Conservation (phyloP, 2,888 invertebrate species). For the Meiosimyza platycephala region DNA sequence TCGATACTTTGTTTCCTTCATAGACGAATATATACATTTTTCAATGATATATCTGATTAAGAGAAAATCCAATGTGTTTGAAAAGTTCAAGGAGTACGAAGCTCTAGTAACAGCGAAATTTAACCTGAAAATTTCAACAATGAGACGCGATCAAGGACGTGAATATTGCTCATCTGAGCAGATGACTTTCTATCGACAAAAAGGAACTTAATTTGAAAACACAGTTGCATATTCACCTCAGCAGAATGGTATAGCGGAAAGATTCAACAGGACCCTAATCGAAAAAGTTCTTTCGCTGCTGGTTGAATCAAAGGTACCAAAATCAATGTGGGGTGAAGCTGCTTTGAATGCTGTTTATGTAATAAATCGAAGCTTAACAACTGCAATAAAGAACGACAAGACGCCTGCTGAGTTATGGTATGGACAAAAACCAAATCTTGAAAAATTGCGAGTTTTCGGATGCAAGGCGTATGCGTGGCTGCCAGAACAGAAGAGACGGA, state of each 20-base stretch:
- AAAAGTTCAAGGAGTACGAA: conserved; percentile 10
- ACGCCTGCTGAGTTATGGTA: conserved; percentile 31
- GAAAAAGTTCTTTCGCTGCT: conserved; percentile 27
- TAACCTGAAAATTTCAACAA: conserved; percentile 20
- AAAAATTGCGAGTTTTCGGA: conserved; percentile 31
- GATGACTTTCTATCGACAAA: not conserved
- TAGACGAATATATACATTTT: conserved; percentile 24
- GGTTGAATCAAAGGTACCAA: not conserved
- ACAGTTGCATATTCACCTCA: conserved; percentile 22
- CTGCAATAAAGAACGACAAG: conserved; percentile 15
- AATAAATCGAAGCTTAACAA: conserved; percentile 15
- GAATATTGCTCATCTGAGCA: conserved; percentile 23
- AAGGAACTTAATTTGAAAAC: conserved; percentile 18
- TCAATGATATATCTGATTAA: conserved; percentile 7
- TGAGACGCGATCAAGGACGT: conserved; percentile 33
- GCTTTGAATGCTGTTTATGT: conserved; percentile 16
- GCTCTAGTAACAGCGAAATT: conserved; percentile 9
- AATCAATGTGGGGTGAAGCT: conserved; percentile 26
- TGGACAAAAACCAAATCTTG: conserved; percentile 24
- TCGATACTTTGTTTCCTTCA: conserved; percentile 12
- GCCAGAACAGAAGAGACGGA: conserved; percentile 20
- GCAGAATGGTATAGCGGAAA: conserved; percentile 19
- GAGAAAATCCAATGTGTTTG: conserved; percentile 16
- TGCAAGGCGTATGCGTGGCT: conserved; percentile 24
- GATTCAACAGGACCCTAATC: conserved; percentile 13